Conservation (phyloP, 2,113 vertebrate species). For the Uria aalge region DNA sequence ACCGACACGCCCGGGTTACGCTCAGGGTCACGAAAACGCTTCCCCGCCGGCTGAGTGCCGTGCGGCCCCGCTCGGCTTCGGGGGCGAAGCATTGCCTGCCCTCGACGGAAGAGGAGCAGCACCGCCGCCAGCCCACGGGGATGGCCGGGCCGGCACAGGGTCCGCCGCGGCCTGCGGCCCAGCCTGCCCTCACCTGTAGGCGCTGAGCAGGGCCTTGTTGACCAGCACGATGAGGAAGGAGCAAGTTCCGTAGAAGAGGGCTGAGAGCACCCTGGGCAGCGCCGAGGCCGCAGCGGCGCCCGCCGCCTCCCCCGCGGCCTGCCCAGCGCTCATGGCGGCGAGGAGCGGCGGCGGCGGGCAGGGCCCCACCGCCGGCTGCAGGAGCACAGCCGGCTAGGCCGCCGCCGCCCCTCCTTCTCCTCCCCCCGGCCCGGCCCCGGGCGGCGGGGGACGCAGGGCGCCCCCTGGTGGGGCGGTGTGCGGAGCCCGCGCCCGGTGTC, state of each 20-base stretch:
- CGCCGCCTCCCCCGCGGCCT: neutral
- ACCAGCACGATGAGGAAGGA: conserved; percentile 87
- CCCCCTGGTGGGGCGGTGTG: neutral
- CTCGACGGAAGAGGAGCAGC: no score
- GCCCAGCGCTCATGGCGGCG: neutral
- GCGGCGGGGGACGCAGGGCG: neutral
- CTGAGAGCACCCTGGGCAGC: conserved; percentile 70
- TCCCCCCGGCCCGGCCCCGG: neutral
- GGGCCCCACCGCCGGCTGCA: neutral
- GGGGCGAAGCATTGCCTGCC: neutral
- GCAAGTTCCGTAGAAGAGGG: conserved; percentile 82
- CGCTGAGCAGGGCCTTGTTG: conserved; percentile 88
- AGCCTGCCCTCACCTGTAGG: conserved; percentile 78
- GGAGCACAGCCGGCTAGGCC: neutral
- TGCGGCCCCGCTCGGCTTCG: no score
- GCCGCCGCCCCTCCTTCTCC: neutral
- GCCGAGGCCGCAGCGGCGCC: neutral
- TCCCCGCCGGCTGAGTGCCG: neutral
- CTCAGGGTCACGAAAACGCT: rapidly evolving
- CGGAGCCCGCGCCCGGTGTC: no score
- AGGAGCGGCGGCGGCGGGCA: no score
- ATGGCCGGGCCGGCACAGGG: no score
- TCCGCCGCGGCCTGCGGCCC: neutral
- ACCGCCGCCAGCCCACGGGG: neutral
- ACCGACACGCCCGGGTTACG: rapidly evolving